Evolutionary conservation across 2,797 vertebrate genomes (phyloP).

Genomic region (Otus scops): DNA sequence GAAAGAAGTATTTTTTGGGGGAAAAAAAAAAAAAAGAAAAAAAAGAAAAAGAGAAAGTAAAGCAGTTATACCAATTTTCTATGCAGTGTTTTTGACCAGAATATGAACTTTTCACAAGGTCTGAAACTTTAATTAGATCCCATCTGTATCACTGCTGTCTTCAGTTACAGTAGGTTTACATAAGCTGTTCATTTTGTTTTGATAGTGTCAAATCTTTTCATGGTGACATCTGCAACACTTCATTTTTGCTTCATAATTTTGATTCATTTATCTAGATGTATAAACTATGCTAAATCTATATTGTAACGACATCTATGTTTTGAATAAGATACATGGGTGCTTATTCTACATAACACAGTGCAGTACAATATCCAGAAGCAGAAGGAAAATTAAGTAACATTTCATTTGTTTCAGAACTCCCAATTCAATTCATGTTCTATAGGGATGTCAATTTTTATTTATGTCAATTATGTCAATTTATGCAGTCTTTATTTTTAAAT

Average conservation of each 20-base stretch:
- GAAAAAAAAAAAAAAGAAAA: background rate
- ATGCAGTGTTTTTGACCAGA: background rate
- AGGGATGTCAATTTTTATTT: background rate
- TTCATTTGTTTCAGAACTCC: background rate
- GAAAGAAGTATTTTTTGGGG: background rate
- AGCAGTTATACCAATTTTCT: background rate
- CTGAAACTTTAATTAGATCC: background rate
- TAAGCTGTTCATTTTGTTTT: background rate
- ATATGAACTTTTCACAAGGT: background rate
- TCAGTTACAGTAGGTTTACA: background rate
- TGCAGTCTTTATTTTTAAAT: background rate
- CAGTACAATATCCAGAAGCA: background rate
- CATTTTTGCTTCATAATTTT: background rate
- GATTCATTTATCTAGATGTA: background rate
- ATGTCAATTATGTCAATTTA: no score
- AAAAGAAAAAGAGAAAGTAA: background rate
- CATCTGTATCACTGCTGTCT: background rate
- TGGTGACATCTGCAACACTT: background rate
- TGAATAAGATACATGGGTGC: background rate
- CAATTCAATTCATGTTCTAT: background rate
- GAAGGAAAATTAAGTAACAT: background rate
- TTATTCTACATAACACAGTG: background rate
- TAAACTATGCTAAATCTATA: background rate
- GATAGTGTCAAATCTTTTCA: background rate
- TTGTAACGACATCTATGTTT: background rate